Conservation (phyloP, 2,888 invertebrate species). For the Plagodis pulveraria region DNA sequence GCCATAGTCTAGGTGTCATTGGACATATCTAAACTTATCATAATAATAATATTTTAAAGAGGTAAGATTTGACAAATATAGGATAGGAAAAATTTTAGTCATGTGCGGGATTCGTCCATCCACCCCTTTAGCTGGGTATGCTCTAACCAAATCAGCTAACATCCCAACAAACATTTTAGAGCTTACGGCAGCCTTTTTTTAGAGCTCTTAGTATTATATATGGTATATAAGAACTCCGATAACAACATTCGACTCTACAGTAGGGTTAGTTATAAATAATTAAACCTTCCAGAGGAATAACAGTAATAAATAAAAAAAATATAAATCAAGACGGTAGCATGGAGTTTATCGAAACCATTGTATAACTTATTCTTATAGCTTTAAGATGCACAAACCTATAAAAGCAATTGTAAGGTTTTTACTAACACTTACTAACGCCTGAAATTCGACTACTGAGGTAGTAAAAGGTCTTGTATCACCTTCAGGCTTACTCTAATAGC, state of each 20-base stretch:
- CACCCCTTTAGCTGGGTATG: too few species aligned
- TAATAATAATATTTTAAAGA: too few species aligned
- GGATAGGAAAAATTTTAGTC: too few species aligned
- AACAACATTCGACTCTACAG: slow-evolving; percentile 6
- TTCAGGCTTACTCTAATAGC: slow-evolving; percentile 2
- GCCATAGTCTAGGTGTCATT: too few species aligned
- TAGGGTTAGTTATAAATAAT: slow-evolving; percentile 9
- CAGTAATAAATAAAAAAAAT: slow-evolving; percentile 8
- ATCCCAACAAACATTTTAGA: background rate
- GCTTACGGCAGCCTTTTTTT: slow-evolving; percentile 11
- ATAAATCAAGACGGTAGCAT: slow-evolving; percentile 7
- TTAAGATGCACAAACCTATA: slow-evolving; percentile 7
- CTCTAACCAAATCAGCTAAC: too few species aligned
- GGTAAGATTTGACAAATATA: too few species aligned
- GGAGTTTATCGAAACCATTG: slow-evolving; percentile 9
- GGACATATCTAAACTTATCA: too few species aligned
- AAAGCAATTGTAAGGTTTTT: slow-evolving; percentile 8
- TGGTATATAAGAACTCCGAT: slow-evolving; percentile 9
- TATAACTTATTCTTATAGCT: slow-evolving; percentile 10
- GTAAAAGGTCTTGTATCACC: slow-evolving; percentile 5
- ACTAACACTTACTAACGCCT: slow-evolving; percentile 6
- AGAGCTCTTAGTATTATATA: slow-evolving; percentile 1
- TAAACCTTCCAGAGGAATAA: slow-evolving; percentile 14
- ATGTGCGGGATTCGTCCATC: too few species aligned
- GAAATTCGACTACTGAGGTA: slow-evolving; percentile 2